phyloP scores from a whole-genome alignment of 2,113 vertebrate species.

The Cyanocitta stelleri region DNA sequence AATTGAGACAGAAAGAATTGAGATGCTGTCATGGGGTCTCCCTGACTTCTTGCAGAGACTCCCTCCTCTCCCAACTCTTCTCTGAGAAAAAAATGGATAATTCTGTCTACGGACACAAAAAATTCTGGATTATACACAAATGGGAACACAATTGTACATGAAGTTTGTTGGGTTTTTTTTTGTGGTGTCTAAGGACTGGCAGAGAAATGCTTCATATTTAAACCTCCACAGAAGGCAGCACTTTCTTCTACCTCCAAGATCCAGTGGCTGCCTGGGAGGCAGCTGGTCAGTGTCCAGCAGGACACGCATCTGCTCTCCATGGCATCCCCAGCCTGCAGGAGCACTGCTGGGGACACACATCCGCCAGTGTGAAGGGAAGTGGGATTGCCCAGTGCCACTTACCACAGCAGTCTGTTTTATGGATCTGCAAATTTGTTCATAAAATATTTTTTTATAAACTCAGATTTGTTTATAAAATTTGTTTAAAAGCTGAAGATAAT shows the following conservation, averaged over 20 bases:
- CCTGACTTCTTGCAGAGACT: not conserved
- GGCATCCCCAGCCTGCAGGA: not conserved
- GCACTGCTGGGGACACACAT: rapidly evolving
- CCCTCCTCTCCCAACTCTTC: not conserved
- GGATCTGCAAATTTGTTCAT: not conserved
- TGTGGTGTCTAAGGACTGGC: not conserved
- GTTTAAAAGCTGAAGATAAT: not conserved
- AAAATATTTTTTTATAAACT: not conserved
- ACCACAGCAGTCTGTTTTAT: not conserved
- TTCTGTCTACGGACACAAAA: not conserved
- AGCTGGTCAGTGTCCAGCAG: not conserved
- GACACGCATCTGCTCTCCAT: rapidly evolving
- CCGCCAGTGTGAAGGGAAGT: not conserved
- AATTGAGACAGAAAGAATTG: not conserved
- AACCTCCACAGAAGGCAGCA: not conserved
- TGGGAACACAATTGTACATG: not conserved
- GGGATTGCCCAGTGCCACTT: not conserved
- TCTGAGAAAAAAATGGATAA: not conserved
- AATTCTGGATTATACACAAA: not conserved
- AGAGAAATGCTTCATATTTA: not conserved
- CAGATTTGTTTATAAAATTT: not conserved
- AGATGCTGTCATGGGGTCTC: not conserved
- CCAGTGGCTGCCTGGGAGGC: not conserved
- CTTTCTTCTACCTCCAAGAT: not conserved
- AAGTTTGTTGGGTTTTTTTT: not conserved